A percentile compares a stretch with the other conserved stretches of the same genome.
Conservation (phyloP, 2,888 invertebrate species). For the Apamea epomidion region DNA sequence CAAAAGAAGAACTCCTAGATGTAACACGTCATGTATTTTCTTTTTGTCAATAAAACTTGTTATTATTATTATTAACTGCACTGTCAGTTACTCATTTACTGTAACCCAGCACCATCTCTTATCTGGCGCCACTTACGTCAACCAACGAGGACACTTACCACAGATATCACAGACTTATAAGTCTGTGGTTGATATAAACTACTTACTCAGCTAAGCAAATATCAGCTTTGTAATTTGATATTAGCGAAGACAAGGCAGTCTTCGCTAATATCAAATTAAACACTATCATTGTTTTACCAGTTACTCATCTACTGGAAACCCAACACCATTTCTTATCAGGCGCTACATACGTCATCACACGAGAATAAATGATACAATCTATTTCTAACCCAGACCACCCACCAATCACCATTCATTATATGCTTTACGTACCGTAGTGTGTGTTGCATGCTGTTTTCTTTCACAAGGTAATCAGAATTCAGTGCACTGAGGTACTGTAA, state of each 20-base stretch:
- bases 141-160: not conserved
- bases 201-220: too few species aligned
- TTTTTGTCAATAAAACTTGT: too few species aligned
- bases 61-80: too few species aligned
- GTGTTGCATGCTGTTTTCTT: not conserved
- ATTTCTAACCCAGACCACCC: slow-evolving; percentile 11
- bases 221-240: too few species aligned
- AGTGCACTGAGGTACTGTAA: slow-evolving; percentile 6
- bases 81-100: not conserved
- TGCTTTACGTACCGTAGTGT: not conserved
- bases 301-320: not conserved
- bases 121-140: slow-evolving; percentile 8
- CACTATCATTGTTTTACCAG: not conserved
- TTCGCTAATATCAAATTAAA: not conserved
- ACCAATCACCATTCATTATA: slow-evolving; percentile 7
- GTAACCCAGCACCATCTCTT: not conserved
- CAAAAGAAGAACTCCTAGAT: too few species aligned
- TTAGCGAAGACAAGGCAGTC: too few species aligned
- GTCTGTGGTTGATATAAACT: too few species aligned
- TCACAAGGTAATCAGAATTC: slow-evolving; percentile 35
- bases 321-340: not conserved
- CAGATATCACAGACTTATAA: too few species aligned
- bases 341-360: slow-evolving; percentile 6
- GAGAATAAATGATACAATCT: not conserved
- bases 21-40: too few species aligned